Evolutionary conservation across 2,888 invertebrate species (phyloP).

Genomic region (Melieria picta): DNA sequence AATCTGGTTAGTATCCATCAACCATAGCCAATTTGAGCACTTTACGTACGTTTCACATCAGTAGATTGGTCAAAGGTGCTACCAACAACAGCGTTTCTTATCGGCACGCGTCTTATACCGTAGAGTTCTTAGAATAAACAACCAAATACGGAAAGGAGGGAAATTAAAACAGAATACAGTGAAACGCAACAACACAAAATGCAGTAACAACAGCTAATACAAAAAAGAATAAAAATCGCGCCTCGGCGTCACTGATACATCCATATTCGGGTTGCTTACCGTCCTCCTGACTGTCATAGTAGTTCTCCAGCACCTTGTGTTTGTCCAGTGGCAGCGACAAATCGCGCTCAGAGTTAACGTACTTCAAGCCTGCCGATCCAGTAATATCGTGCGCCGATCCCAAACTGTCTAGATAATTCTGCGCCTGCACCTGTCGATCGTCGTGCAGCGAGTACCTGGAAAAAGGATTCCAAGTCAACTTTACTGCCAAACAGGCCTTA

Average conservation of each 20-base stretch:
- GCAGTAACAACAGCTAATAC: conserved; percentile 15
- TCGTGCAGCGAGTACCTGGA: conserved; percentile 43
- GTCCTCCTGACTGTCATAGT: conserved; percentile 63
- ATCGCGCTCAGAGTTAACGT: conserved; percentile 60
- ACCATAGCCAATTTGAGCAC: no score
- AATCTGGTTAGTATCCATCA: no score
- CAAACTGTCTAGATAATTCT: conserved; percentile 51
- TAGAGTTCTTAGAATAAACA: not conserved
- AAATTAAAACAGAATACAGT: conserved; percentile 5
- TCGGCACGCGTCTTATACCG: no score
- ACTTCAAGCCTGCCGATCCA: conserved; percentile 56
- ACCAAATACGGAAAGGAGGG: conserved; percentile 17
- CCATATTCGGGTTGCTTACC: conserved; percentile 48
- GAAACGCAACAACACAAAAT: not conserved
- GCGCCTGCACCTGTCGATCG: conserved; percentile 49
- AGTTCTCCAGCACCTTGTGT: conserved; percentile 57
- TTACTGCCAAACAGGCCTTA: not conserved
- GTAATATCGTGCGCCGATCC: conserved; percentile 49
- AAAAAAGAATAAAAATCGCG: conserved; percentile 11
- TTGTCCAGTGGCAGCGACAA: conserved; percentile 61
- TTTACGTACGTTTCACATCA: no score
- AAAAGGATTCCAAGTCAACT: conserved; percentile 2
- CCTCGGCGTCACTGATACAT: not conserved
- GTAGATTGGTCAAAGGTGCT: no score
- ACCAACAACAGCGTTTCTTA: no score